Conservation (phyloP, 2,113 vertebrate species). For the Hippocampus mohnikei region DNA sequence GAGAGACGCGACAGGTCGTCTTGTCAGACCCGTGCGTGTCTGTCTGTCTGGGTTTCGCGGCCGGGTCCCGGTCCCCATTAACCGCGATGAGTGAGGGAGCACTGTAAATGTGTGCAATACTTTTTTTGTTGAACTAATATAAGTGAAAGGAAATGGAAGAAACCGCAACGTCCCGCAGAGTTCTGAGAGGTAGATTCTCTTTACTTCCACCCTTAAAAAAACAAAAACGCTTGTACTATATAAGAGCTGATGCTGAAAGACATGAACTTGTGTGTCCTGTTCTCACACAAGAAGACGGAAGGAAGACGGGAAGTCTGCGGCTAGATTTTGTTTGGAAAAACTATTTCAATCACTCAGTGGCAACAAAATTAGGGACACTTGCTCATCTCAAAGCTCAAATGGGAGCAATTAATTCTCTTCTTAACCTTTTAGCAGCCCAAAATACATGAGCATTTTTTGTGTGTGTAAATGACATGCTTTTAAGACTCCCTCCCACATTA, state of each 20-base stretch:
- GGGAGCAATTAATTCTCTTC: too few relatives aligned
- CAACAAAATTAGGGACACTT: not conserved
- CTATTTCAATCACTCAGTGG: slow-evolving; percentile 11
- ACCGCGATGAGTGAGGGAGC: too few relatives aligned
- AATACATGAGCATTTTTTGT: too few relatives aligned
- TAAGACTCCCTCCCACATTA: too few relatives aligned
- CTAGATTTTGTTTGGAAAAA: not conserved
- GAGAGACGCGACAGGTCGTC: not conserved
- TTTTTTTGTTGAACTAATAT: slow-evolving; percentile 18
- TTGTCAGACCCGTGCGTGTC: not conserved
- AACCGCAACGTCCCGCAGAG: slow-evolving; percentile 24
- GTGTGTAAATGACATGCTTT: too few relatives aligned
- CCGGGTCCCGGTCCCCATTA: too few relatives aligned
- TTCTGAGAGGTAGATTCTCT: slow-evolving; percentile 22
- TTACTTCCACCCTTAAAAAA: slow-evolving; percentile 27
- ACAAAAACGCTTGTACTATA: slow-evolving; percentile 1
- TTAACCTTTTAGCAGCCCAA: too few relatives aligned
- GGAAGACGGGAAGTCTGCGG: slow-evolving; percentile 4
- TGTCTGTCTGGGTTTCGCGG: not conserved
- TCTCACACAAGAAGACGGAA: not conserved
- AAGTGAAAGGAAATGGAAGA: slow-evolving; percentile 40
- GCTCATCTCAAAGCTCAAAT: not conserved
- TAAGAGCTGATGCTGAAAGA: slow-evolving; percentile 45
- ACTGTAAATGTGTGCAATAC: not conserved
- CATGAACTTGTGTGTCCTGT: not conserved